Evolutionary conservation across 2,797 vertebrate species (phyloP).

Genomic region (Malacoraja senta): DNA sequence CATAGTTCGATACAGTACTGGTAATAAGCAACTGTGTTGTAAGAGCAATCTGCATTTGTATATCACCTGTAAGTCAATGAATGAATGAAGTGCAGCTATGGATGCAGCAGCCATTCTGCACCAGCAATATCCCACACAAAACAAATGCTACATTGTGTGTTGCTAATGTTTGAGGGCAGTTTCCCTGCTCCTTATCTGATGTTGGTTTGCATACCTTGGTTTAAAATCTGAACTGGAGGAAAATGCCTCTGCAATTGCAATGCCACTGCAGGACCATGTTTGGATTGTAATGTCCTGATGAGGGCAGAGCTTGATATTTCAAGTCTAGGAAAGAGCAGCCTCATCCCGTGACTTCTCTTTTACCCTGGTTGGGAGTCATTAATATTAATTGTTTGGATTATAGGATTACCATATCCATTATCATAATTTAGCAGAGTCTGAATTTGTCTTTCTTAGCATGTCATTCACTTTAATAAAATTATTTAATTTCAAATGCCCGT

Average conservation of each 20-base stretch:
- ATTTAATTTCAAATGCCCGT: background rate
- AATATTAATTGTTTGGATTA: background rate
- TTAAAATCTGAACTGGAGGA: background rate
- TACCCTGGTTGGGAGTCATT: background rate
- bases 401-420: background rate
- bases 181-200: background rate
- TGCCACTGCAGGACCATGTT: background rate
- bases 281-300: background rate
- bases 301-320: background rate
- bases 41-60: background rate
- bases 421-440: background rate
- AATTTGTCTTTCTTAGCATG: background rate
- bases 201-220: background rate
- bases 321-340: background rate
- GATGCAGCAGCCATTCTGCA: background rate
- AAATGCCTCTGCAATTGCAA: background rate
- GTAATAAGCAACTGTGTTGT: background rate
- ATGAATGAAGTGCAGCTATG: background rate
- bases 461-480: slow-evolving; percentile 9
- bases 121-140: background rate
- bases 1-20: background rate
- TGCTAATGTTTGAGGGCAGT: background rate
- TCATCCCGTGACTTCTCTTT: background rate
- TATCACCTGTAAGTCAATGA: background rate
- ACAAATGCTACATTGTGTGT: background rate